Evolutionary conservation across 92 coral and sea anemone genomes (phyloP).

Genomic region (Blastomussa wellsi): DNA sequence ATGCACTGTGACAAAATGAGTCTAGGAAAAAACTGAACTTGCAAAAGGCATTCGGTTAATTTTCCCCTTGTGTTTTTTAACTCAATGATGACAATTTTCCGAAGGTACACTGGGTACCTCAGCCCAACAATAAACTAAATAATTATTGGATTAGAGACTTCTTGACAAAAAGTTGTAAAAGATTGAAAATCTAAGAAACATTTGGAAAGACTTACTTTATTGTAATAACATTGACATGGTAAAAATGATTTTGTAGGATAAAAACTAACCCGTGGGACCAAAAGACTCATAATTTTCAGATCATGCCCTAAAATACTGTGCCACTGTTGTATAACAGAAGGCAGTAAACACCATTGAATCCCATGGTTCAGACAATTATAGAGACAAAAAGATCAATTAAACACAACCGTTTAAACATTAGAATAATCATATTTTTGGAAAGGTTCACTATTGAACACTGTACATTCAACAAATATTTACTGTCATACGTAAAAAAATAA

Average conservation of each 20-base stretch:
- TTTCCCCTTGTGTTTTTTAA: neutral
- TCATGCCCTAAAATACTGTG: neutral
- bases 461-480: constrained; percentile 3
- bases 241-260: neutral
- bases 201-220: neutral
- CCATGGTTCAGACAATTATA: neutral
- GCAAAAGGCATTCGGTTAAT: too few relatives aligned
- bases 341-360: neutral
- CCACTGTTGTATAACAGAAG: neutral
- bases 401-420: neutral
- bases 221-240: neutral
- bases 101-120: neutral
- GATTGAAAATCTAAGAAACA: neutral
- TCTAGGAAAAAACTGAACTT: neutral
- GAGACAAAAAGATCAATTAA: neutral
- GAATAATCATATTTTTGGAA: neutral
- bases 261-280: neutral
- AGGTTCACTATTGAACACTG: neutral
- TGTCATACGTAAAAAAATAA: constrained; percentile 28
- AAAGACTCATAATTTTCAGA: neutral
- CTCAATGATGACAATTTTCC: neutral
- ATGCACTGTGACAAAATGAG: neutral
- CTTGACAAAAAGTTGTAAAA: neutral
- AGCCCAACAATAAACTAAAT: neutral
- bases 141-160: neutral